Evolutionary conservation across 2,113 vertebrate species (phyloP).

Genomic region (Thalassoma bifasciatum): DNA sequence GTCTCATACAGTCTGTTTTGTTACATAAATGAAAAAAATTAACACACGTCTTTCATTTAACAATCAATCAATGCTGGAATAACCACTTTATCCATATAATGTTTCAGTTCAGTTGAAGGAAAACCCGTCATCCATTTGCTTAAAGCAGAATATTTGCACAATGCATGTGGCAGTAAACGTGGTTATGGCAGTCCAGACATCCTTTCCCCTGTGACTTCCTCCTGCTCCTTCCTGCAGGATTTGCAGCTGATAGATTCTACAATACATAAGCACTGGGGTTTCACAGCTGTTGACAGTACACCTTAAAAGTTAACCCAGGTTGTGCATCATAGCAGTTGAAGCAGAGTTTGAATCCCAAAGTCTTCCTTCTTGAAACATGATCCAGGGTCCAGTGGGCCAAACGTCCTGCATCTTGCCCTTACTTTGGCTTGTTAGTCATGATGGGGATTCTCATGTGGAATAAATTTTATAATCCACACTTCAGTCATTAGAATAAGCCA

Average conservation of each 20-base stretch:
- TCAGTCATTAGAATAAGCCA: background rate
- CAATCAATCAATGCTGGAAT: slow-evolving; percentile 36
- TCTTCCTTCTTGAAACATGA: background rate
- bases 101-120: background rate
- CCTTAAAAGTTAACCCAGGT: background rate
- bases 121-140: background rate
- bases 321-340: background rate
- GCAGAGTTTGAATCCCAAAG: slow-evolving; percentile 8
- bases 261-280: too few relatives aligned
- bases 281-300: slow-evolving; percentile 9
- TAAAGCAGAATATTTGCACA: background rate
- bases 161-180: slow-evolving; percentile 8
- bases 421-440: slow-evolving; percentile 8
- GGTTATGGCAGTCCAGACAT: slow-evolving; percentile 46
- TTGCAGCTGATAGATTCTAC: slow-evolving; percentile 27
- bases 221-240: slow-evolving; percentile 16
- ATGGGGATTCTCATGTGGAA: background rate
- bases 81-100: slow-evolving; percentile 16
- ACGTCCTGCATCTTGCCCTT: background rate
- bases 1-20: slow-evolving; percentile 2
- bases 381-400: background rate
- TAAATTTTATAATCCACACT: background rate
- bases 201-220: slow-evolving; percentile 44
- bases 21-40: slow-evolving; percentile 42
- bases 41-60: slow-evolving; percentile 27